Base-by-base conservation (phyloP, 2,888 invertebrate genomes). In the Phalera bucephala region DNA sequence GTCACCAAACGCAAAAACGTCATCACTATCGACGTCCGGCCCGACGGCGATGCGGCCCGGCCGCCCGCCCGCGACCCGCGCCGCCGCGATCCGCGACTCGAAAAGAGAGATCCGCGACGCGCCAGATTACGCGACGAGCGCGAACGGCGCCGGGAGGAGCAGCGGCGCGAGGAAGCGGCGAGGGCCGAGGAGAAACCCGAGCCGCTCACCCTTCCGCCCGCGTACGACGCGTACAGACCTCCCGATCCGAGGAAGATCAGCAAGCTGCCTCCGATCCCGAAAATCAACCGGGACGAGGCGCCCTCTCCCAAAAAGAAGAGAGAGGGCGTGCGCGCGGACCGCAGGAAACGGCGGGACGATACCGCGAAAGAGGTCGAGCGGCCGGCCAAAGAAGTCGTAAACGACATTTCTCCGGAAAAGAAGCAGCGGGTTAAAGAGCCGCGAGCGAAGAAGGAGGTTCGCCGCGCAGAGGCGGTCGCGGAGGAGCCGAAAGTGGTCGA, bases 251-350 rank as follows among this genome's bases (percentile, higher is more conserved):
- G 77, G 30, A 52, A 47, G 15, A 81, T 86, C 33, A 78, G 70
- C 60, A 81, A 81, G 39, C 70, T 89, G 27, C 89, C 89, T 4
- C 88, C 90, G 12, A 89, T 88, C 34, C 88, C 88, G 1, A 86
- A 85, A 50, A 56, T 85, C 3, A 61, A 62, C 5, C 58, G 75
- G 26, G 72, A 64, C 15, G 64, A 51, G 8, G 53, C 56, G 2
- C 28, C 23, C 15, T 51, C 40, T 14, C 39, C 29, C 14, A 61
- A 33, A 36, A 51, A 46, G 1, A 59, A 55, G 26, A 38, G 40
- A 22, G 51, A 52, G 2, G 31, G 12, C 2, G 7, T 13, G 1
- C 45, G 56, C 0, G 34, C 42, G 6, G 47, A 43, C 21, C 46
- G 73, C 50, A 31, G 37, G 0, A 44, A 39, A 17, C 33, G 20